Base-by-base conservation (phyloP, 2,113 vertebrate species). In the Antigone vipio region DNA sequence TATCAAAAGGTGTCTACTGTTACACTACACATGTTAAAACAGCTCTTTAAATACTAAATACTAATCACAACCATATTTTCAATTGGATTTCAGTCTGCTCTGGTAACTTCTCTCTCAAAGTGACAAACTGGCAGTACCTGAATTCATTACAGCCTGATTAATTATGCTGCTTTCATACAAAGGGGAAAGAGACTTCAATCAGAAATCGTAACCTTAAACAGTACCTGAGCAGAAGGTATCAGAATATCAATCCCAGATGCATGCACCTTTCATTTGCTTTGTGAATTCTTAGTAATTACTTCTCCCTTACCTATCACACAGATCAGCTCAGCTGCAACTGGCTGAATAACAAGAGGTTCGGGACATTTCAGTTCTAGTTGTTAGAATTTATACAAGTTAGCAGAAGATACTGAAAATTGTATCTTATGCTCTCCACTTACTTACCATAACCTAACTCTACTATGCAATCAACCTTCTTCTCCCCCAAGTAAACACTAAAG, bases 91-190 rank as follows among this genome's bases (percentile, higher is more conserved):
- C 74, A 95, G 60, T n/a, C 56, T 73, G 89, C 68, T 93, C 83
- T 86, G 58, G 71, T 66, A 84, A 83, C n/a, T 96, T 92, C 9
- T 89, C 81, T 97, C 87, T 97, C 38, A 47, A 96, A 94, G 97
- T 97, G 95, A 97, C 89, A 89, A 90, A 95, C 95, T 27, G 9
- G 74, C 87, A 95, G 88, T 72, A 92, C 89, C 92, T 95, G 98
- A 97, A 98, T 96, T 97, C 94, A 96, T 98, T 97, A 97, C 82
- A 92, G 85, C 81, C 93, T 96, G 94, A 97, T 98, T 97, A 98
- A 98, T 97, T 97, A 96, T 92, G 93, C 94, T 93, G 92, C 78
- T 95, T 97, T 73, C 80, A 94, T 92, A 91, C 56, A 77, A 95
- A 96, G 76, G 78, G 58, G 87, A 88, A 32, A 16, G 73, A 94